Evolutionary conservation across 2,888 invertebrate genomes (phyloP), one percentile per base, ranked within the genome.

Genomic region (Asteroscopus sphinx): DNA sequence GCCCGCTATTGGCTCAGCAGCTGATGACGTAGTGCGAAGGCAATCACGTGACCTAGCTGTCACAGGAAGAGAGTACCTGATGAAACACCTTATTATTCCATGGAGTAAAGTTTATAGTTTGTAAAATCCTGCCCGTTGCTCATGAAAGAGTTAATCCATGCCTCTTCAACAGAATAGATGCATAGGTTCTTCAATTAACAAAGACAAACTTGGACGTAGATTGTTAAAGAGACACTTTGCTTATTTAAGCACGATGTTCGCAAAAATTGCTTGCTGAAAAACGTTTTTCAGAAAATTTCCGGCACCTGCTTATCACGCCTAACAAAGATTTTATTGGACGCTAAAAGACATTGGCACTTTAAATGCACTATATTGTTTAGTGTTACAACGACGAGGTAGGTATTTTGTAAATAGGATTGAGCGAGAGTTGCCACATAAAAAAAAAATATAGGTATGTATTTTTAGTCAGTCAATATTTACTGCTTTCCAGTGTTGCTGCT

Each of bases 271-370:
- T 59, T 48, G 47, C 26, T 17, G 1, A n/a, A 25, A 35, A 17
- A 35, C 15, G 0, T 2, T 11, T 35, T 21, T 21, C n/a, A 21
- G 21, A 21, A 21, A 21, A 3, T 6, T 6, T 21, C 21, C 21
- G 5, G 21, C 3, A n/a, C 26, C 16, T 33, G 57, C 15, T 28
- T 12, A 8, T 45, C 61, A 68, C 42, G 63, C 54, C 21, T 36
- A 30, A 16, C 0, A 17, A 41, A 49, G 8, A 36, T 36, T 59
- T 17, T 32, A 28, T 40, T 15, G 6, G 44, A 52, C 33, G 13
- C 6, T 26, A 44, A 44, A 52, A 65, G 46, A 59, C 59, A 68
- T 66, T 37, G 46, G 59, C 54, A 71, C 66, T 35, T 3, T 32
- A 26, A 36, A 42, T 36, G 67, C 71, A 68, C 67, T 32, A 1